Base-by-base conservation (phyloP, 2,113 vertebrate genomes). In the Melanotaenia duboulayi region DNA sequence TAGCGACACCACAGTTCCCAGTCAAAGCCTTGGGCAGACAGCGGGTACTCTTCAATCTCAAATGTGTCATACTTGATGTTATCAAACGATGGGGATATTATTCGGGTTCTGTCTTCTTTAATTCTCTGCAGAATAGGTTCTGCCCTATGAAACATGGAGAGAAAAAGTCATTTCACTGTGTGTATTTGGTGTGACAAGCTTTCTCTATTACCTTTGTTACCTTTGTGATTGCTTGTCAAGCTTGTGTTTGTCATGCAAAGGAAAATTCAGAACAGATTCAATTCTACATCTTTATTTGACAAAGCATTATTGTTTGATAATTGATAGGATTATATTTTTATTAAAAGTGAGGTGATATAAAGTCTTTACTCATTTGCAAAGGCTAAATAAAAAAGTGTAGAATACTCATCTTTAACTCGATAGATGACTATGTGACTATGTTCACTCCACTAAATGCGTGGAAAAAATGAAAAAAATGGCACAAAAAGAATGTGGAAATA, bases 1-100 rank as follows among this genome's bases (percentile, higher is more conserved):
- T 99, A 99, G 14, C 97, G 95, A 82, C 98, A 99, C 98, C 98
- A 99, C 63, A 99, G 92, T 84, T 99, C 96, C 98, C 98, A 99
- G 92, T 99, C 97, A 63, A 99, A 99, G 19, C 97, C 97, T 81
- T 99, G 98, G 0, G 97, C 97, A 0, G 97, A 97, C 56, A 99
- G 92, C 0, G 97, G 96, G 76, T 99, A 99, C 82, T 98, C 97
- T 82, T 99, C 96, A 75, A 99, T 96, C 92, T 99, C 97, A 89
- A 99, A 99, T 24, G 95, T 98, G 89, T 99, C 98, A 16, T 98
- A 99, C 76, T 99, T 98, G 86, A 99, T 99, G 89, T 99, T 99
- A 88, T 99, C 98, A 9, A 99, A 99, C 0, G 97, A 98, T 0
- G 97, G 97, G 1, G 97, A 99, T 87, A 99, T 96, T 2, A 99